phyloP scores from a whole-genome alignment of 35 echinoderm and acorn worm genomes.

The Eucidaris tribuloides region DNA sequence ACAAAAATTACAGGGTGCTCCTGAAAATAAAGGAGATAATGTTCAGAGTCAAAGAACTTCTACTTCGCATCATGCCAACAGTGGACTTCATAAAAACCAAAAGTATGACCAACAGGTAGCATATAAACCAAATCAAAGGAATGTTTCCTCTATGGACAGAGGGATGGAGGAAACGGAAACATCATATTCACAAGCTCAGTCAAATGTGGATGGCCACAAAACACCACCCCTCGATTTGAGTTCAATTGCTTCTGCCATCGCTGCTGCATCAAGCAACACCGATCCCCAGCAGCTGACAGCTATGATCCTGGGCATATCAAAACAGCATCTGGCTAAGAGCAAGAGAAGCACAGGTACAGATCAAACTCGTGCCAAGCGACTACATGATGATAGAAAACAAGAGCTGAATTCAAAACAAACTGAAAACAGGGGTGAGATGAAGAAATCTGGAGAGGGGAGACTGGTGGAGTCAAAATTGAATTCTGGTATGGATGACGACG shows the following conservation, averaged over 20 bases:
- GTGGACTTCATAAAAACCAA: too few species aligned
- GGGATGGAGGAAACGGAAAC: too few species aligned
- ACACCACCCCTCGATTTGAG: slow-evolving; percentile 51
- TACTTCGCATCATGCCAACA: too few species aligned
- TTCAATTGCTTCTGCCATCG: slow-evolving; percentile 58
- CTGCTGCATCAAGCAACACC: slow-evolving; percentile 38
- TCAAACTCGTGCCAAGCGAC: background rate
- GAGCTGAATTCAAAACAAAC: background rate
- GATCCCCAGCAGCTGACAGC: slow-evolving; percentile 53
- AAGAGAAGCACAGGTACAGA: background rate
- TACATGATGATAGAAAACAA: background rate
- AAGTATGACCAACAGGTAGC: too few species aligned
- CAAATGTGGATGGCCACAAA: background rate
- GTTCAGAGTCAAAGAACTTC: too few species aligned
- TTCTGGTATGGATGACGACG: background rate
- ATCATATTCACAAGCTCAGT: too few species aligned
- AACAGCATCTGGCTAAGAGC: slow-evolving; percentile 7
- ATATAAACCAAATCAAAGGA: too few species aligned
- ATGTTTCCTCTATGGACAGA: too few species aligned
- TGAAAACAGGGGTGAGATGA: background rate
- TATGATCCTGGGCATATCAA: slow-evolving; percentile 57
- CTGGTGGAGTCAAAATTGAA: background rate
- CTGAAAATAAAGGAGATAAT: too few species aligned
- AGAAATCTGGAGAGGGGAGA: background rate
- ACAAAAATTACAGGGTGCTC: too few species aligned